Base-by-base conservation (phyloP, 1,140 invertebrate species). In the Tetramorium parvispinum region DNA sequence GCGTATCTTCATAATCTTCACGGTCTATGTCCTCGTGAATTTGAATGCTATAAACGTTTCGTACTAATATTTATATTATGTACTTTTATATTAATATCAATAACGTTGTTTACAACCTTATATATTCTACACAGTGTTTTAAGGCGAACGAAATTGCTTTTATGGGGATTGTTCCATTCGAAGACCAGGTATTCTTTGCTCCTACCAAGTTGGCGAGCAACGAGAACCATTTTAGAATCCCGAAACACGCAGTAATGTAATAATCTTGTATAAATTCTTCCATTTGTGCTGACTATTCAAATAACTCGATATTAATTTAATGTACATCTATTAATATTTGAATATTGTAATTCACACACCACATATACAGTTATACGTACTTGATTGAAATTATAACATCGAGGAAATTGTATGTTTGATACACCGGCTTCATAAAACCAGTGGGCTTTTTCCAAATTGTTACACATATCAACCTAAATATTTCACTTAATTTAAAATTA, bases 231-330 rank as follows among this genome's bases (percentile, higher is more conserved):
- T 96, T 96, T 6, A 97, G 92, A 32, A 97, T 93, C 78, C 96
- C 96, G 32, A 96, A 94, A 85, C 96, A 97, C 5, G 96, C 96
- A 11, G 96, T 97, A 37, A 96, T 93, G 76, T 96, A 95, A 92
- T 96, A 97, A 91, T 97, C 97, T 83, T 96, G 96, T 49, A 96
- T 94, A 93, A 97, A 97, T 85, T 98, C 97, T 79, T 96, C 96
- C 87, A 98, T 96, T 91, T 98, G 98, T 86, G 70, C 71, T 3
- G 79, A 51, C 90, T 91, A 21, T 13, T 18, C 0, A 49, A 86
- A 66, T 55, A 46, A 55, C 37, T 76, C 37, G 32, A 7, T 40
- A 51, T 70, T 61, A 27, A 59, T 5, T 2, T 81, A 11, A 21
- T 7, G 10, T 49, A 46, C 16, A 46, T n/a, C n/a, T 46, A 59